phyloP scores from a whole-genome alignment of 2,888 invertebrate species.

The Morpho achilles region DNA sequence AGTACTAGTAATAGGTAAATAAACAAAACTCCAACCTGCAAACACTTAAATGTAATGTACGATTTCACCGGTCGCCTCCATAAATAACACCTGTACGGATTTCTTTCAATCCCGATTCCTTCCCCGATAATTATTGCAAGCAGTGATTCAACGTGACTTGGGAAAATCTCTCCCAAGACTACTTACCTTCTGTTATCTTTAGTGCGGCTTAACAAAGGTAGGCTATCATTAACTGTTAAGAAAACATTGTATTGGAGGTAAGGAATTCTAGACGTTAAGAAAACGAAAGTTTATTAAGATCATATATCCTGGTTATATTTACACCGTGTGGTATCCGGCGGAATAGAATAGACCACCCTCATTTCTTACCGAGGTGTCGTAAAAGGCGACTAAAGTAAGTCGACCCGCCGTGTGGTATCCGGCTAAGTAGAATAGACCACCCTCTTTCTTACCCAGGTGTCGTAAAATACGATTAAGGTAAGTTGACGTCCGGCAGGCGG shows the following conservation, averaged over 20 bases:
- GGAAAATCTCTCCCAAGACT: constrained; percentile 18
- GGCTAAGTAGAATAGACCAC: too few species aligned
- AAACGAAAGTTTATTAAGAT: too few species aligned
- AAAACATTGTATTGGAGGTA: constrained; percentile 3
- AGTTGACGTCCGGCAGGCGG: too few species aligned
- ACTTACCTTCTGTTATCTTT: constrained; percentile 17
- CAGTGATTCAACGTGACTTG: constrained; percentile 28
- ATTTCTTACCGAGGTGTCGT: too few species aligned
- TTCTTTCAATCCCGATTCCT: constrained; percentile 29
- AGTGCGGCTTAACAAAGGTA: constrained; percentile 10
- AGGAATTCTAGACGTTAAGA: neutral
- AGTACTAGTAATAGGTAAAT: too few species aligned
- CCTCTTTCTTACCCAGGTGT: too few species aligned
- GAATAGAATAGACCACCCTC: too few species aligned
- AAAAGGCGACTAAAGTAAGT: too few species aligned
- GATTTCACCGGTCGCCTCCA: constrained; percentile 20
- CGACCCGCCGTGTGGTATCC: too few species aligned
- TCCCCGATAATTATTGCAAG: constrained; percentile 32
- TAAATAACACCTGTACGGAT: constrained; percentile 23
- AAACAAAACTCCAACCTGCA: constrained; percentile 8
- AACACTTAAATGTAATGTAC: constrained; percentile 27
- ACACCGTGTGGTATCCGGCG: too few species aligned
- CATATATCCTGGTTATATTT: too few species aligned
- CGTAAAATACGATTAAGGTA: too few species aligned
- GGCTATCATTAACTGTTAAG: constrained; percentile 9